These are phyloP conservation scores for Rhynchomys soricoides DNA, from an alignment of 2,113 vertebrate genomes.

Conservation along the genomic window DNA sequence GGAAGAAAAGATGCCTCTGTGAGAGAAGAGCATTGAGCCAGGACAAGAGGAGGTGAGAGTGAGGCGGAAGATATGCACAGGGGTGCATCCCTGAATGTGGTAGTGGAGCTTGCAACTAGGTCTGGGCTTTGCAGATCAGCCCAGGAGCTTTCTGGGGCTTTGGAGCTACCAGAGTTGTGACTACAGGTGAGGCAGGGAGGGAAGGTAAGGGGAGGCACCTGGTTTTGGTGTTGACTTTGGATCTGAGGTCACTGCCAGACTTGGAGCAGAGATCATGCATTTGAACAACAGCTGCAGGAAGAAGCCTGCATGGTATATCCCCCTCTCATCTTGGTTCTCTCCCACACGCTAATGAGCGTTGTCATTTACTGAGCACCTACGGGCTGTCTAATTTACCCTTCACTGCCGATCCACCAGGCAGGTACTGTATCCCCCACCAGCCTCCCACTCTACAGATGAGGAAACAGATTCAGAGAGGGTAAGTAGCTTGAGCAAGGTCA, in stretches of 20 bases:
- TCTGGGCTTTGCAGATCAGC: background rate
- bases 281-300: background rate
- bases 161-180: background rate
- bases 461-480: background rate
- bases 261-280: background rate
- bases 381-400: conserved; percentile 12
- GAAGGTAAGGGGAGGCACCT: background rate
- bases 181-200: background rate
- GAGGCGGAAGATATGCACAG: no score
- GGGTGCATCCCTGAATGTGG: background rate
- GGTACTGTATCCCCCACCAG: background rate
- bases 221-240: background rate
- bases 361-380: conserved; percentile 3
- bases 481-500: background rate
- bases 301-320: accelerated
- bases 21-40: background rate
- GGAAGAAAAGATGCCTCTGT: accelerated
- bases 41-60: background rate
- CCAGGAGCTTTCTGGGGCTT: background rate
- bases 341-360: background rate
- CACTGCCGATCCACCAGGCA: background rate
- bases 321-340: background rate
- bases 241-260: background rate
- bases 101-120: no score
- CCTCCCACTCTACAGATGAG: background rate